These are phyloP conservation scores for Falco novaeseelandiae DNA, from an alignment of 2,797 vertebrate species.

Conservation along the genomic window DNA sequence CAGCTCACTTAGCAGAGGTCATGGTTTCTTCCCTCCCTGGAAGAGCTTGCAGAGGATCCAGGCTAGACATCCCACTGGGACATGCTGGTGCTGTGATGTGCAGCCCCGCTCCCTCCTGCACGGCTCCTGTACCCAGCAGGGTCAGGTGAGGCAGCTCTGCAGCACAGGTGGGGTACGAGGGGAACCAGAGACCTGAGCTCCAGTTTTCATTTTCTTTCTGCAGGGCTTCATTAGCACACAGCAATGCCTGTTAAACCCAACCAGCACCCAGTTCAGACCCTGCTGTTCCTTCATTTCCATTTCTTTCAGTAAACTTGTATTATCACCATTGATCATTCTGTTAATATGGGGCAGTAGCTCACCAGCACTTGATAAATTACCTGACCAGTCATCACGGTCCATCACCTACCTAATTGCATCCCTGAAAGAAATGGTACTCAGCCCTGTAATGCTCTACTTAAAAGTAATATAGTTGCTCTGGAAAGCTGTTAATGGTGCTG, in stretches of 20 bases:
- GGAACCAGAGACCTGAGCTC: background rate
- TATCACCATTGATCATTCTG: background rate
- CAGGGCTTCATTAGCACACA: background rate
- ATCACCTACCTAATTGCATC: background rate
- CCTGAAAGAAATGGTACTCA: background rate
- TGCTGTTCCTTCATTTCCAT: background rate
- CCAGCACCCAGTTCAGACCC: rapidly evolving
- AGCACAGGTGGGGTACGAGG: background rate
- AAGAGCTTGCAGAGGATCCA: background rate
- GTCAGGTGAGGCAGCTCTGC: background rate
- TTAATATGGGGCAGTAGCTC: background rate
- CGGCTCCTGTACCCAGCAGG: background rate
- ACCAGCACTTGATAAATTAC: background rate
- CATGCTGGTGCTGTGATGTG: background rate
- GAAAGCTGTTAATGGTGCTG: slow-evolving; percentile 8
- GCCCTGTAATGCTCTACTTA: background rate
- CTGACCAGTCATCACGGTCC: background rate
- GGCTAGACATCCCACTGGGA: background rate
- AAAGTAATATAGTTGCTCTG: background rate
- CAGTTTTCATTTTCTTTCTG: background rate
- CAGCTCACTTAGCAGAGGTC: background rate
- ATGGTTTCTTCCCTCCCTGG: background rate
- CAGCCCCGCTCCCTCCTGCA: background rate
- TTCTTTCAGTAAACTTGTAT: background rate
- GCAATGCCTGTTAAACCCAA: background rate